phyloP scores from a whole-genome alignment of 1,140 invertebrate species.

The Drosophila sp. region DNA sequence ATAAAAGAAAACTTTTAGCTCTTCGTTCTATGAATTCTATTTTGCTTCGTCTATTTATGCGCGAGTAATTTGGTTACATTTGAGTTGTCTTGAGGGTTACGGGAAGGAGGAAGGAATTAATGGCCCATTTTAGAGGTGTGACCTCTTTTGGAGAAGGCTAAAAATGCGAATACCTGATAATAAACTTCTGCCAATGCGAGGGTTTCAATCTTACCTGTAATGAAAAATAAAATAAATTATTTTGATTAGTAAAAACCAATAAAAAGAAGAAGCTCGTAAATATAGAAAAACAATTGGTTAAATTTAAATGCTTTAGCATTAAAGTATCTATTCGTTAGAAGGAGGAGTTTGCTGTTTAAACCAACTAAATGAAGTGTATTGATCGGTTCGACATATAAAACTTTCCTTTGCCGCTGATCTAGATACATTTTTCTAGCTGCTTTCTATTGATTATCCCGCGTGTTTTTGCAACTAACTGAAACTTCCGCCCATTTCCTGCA shows the following conservation, averaged over 20 bases:
- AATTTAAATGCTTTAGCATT: no score
- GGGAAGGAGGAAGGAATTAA: slow-evolving; percentile 6
- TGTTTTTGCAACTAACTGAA: slow-evolving; percentile 4
- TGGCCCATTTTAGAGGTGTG: slow-evolving; percentile 24
- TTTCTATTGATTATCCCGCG: slow-evolving; percentile 48
- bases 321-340: no score
- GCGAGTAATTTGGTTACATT: slow-evolving; percentile 67
- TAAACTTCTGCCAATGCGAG: neutral
- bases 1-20: slow-evolving; percentile 9
- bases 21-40: slow-evolving; percentile 44
- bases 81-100: slow-evolving; percentile 53
- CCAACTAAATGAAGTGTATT: no score
- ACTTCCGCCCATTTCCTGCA: slow-evolving; percentile 56
- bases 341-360: no score
- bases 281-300: no score
- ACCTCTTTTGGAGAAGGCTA: slow-evolving; percentile 8
- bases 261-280: no score
- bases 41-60: slow-evolving; percentile 39
- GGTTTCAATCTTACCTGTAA: slow-evolving; percentile 56
- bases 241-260: slow-evolving; percentile 1
- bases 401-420: slow-evolving; percentile 1
- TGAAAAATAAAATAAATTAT: slow-evolving; percentile 15
- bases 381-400: neutral
- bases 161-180: slow-evolving; percentile 4
- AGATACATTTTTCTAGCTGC: slow-evolving; percentile 23